Evolutionary conservation across 2,113 vertebrate genomes (phyloP), one percentile per base, ranked within the genome.

Genomic region (Pelvicachromis taeniatus): DNA sequence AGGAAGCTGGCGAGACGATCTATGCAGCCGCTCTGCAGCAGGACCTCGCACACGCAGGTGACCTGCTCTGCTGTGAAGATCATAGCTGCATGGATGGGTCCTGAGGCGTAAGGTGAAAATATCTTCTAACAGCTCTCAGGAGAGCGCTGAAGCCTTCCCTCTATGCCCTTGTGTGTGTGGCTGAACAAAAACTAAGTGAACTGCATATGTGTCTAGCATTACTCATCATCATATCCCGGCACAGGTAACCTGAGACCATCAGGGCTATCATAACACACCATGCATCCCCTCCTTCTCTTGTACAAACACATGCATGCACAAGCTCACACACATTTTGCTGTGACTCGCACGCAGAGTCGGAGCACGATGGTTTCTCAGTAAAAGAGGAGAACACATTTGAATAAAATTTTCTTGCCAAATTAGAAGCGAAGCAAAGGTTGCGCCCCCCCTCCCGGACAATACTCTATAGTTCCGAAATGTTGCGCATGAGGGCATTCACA

Each of bases 31-130:
- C 81, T 78, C 65, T 89, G 89, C 21, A 93, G 84, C 2, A 94
- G 89, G 58, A 92, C 92, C 87, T 92, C 92, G 4, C 87, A 91
- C 80, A 94, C 56, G n/a, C 95, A 96, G 0, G 92, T 94, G 78
- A 96, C 91, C 90, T 96, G 96, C 83, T 96, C 95, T 10, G 88
- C 82, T 8, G 95, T 95, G 92, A 96, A 96, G 75, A 93, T 89
- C 90, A 93, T 93, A 1, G 87, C 80, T 85, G 87, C 87, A 48
- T 53, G 35, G 53, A 14, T 7, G 9, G 9, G 58, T 77, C 55
- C 48, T 48, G 75, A 80, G 54, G 21, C 50, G 6, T 1, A 53
- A 85, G 56, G 13, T 77, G 12, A 12, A 19, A 19, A 53, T 45
- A 12, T 80, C 48, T 16, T 42, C 50, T 23, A 52, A 80, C 19